Evolutionary conservation across 2,113 vertebrate species (phyloP).

Genomic region (Etheostoma spectabile): DNA sequence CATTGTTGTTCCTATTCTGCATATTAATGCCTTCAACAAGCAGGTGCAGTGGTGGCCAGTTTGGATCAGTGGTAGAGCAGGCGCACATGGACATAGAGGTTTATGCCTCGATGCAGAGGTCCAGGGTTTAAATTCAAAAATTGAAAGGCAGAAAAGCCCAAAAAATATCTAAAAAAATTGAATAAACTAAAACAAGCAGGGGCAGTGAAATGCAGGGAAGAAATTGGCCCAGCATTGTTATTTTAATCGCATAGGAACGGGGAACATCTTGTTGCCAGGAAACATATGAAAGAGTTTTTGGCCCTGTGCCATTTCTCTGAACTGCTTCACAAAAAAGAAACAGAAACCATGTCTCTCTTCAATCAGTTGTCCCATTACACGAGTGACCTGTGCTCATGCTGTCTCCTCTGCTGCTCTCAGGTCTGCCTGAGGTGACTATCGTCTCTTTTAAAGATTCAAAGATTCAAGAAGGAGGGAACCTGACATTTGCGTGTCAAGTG

Average conservation of each 20-base stretch:
- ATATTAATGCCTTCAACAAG: conserved; percentile 10
- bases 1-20: neutral
- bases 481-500: conserved; percentile 83
- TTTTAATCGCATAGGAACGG: conserved; percentile 36
- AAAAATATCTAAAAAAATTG: too few species aligned
- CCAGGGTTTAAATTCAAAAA: too few species aligned
- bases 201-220: conserved; percentile 27
- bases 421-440: conserved; percentile 80
- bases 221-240: conserved; percentile 34
- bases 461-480: conserved; percentile 80
- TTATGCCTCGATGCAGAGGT: too few species aligned
- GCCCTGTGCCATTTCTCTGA: conserved; percentile 15
- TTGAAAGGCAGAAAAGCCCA: too few species aligned
- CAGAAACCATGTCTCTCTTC: neutral
- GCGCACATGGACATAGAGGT: too few species aligned
- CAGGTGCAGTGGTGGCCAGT: conserved; percentile 8
- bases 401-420: conserved; percentile 64
- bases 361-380: neutral
- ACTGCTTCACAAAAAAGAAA: neutral
- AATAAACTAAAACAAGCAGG: too few species aligned
- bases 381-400: neutral
- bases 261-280: conserved; percentile 65
- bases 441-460: conserved; percentile 49
- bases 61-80: too few species aligned
- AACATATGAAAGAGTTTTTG: conserved; percentile 40